Evolutionary conservation across 2,113 vertebrate species (phyloP), one percentile per base, ranked within the genome.

Genomic region (Poicephalus gulielmi): DNA sequence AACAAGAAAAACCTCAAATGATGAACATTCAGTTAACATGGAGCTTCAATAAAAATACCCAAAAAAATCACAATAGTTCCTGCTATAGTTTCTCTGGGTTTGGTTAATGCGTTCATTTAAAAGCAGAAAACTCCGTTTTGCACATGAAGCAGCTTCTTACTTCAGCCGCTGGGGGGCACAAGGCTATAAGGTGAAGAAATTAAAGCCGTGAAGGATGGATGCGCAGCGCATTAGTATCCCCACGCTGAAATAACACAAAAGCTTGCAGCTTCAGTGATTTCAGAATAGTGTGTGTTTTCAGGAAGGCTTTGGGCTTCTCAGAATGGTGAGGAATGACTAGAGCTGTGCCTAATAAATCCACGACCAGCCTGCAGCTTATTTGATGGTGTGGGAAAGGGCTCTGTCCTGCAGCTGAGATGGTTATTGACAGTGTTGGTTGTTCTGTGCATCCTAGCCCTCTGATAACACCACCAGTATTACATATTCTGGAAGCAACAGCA

Each of bases 51-150:
- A 37, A 23, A 33, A 3, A 19, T 3, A 37, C 37, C 37, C 37
- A 37, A 64, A 63, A 20, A 23, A 73, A 59, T 17, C 0, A 0
- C 23, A 35, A 2, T 2, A 60, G 17, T 35, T n/a, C 9, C 16
- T 5, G 2, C 6, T 52, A 8, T 13, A 30, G 46, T 28, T 71
- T 6, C 10, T 46, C 35, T 41, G 22, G 16, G 5, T 19, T 87
- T 67, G 28, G 7, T 33, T 50, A 55, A 28, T 6, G 33, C 4
- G 5, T 50, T 77, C 63, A 27, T 68, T 68, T 60, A 39, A 53
- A 66, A 83, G 28, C 8, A 30, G 18, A 9, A 46, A 60, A 12
- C 39, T 31, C 52, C 3, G 1, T 24, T 86, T 78, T 41, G 16
- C 10, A 4, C 15, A 10, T 24, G 33, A 66, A 50, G 15, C 33